phyloP scores from a whole-genome alignment of 2,797 vertebrate species.

The Xenops minutus region DNA sequence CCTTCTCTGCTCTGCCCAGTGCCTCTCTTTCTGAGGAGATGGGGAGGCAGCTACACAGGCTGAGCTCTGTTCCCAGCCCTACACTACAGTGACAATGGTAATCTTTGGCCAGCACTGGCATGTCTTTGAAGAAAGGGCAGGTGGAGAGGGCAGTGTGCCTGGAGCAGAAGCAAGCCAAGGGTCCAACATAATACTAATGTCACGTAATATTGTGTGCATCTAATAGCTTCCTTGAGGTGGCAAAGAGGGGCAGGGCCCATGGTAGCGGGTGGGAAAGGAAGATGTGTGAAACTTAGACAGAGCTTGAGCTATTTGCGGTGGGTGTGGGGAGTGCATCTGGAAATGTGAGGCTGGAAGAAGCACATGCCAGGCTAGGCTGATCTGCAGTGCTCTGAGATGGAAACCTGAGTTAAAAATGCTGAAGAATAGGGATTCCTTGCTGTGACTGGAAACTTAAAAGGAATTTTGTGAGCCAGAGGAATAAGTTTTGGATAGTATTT shows the following conservation, averaged over 20 bases:
- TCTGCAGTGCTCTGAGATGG: not conserved
- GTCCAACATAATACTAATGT: too few relatives aligned
- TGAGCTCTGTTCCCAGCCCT: not conserved
- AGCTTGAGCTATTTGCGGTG: not conserved
- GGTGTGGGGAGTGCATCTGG: not conserved
- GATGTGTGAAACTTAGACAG: not conserved
- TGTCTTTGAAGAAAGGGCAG: not conserved
- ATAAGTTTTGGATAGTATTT: not conserved
- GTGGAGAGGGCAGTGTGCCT: not conserved
- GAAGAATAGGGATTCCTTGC: not conserved
- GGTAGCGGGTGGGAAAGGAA: not conserved
- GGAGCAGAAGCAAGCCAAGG: not conserved
- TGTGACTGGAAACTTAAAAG: not conserved
- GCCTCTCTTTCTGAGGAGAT: not conserved
- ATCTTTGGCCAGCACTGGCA: not conserved
- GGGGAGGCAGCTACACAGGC: not conserved
- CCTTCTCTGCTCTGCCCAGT: not conserved
- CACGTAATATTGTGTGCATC: not conserved
- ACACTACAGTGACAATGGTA: not conserved
- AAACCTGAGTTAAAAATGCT: not conserved
- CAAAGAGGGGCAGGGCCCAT: not conserved
- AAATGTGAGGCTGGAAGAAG: not conserved
- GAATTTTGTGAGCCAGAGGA: not conserved
- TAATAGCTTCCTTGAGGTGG: not conserved
- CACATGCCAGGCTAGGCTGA: rapidly evolving